Evolutionary conservation across 64 coral and sea anemone species (phyloP).

Genomic region (Pocillopora verrucosa): DNA sequence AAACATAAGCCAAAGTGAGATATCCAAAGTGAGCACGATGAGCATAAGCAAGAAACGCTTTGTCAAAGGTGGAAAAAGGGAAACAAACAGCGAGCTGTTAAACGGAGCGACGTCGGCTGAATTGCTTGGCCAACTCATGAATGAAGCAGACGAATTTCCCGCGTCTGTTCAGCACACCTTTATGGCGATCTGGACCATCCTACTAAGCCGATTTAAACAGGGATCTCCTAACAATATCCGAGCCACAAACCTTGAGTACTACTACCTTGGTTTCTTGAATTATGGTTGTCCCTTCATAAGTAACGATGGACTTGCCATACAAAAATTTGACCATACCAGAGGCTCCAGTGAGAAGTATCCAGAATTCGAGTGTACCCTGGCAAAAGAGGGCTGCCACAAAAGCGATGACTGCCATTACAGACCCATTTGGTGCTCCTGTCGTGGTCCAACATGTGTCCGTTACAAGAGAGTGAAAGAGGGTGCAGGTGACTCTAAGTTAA

Average conservation of each 20-base stretch:
- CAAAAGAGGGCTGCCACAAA: no score
- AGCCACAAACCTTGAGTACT: slow-evolving; percentile 49
- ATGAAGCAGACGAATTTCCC: slow-evolving; percentile 9
- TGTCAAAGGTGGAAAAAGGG: slow-evolving; percentile 34
- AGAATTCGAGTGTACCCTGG: no score
- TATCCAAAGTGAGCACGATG: background rate
- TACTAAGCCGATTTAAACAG: background rate
- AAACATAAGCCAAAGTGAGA: slow-evolving; percentile 33
- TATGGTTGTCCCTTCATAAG: slow-evolving; percentile 21
- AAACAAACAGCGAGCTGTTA: slow-evolving; percentile 7
- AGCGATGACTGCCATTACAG: no score
- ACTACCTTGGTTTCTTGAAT: slow-evolving; percentile 31
- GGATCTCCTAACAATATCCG: background rate
- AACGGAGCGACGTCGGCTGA: background rate
- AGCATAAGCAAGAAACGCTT: slow-evolving; percentile 11
- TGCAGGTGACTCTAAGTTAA: no score
- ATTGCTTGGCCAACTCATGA: slow-evolving; percentile 25
- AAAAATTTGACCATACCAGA: no score
- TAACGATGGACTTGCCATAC: no score
- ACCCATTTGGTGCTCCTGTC: no score
- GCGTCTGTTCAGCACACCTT: no score
- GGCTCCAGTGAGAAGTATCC: no score
- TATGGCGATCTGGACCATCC: no score
- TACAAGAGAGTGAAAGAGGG: no score
- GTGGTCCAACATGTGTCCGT: no score